Evolutionary conservation across 2,797 vertebrate genomes (phyloP), one percentile per base, ranked within the genome.

Genomic region (Lagothrix lagotricha): DNA sequence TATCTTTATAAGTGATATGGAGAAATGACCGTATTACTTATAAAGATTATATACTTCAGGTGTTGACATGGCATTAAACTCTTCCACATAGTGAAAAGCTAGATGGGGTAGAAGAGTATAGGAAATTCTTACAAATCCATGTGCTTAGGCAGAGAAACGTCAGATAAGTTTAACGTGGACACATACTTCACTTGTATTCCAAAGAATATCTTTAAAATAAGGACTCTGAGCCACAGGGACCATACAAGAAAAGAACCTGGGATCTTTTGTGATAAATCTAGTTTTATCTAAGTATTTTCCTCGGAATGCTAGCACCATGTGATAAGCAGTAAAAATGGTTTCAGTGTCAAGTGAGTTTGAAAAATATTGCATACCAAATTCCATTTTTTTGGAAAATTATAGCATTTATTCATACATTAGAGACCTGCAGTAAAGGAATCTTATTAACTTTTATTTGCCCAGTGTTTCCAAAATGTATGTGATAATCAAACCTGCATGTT

Each of bases 321-420:
- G 41, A 75, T 80, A n/a, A 57, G 3, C 26, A 82, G 39, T 67
- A 46, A 81, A 90, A 79, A 95, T 26, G 1, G n/a, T 64, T 73
- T 36, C 28, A 24, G 28, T 36, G 44, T 92, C 48, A 96, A 79
- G 14, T n/a, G 73, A 67, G 33, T 85, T 85, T 67, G 85, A 52
- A 64, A 89, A 80, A 80, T 76, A 48, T 9, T 77, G 4, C n/a
- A 70, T 13, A 61, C 1, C 22, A 85, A 80, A 14, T 77, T 90
- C 15, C 11, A 33, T 28, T 30, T 88, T 96, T 36, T 96, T 84
- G 24, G 61, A 76, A 95, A 84, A 92, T 48, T 76, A 44, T 5
- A n/a, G 41, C 13, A 9, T 9, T 39, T 57, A 50, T 73, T 83
- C 76, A 30, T 4, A 83, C n/a, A 75, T 24, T 52, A 46, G 46